Evolutionary conservation across 2,113 vertebrate species (phyloP), one percentile per base, ranked within the genome.

Genomic region (Ictidomys tridecemlineatus): DNA sequence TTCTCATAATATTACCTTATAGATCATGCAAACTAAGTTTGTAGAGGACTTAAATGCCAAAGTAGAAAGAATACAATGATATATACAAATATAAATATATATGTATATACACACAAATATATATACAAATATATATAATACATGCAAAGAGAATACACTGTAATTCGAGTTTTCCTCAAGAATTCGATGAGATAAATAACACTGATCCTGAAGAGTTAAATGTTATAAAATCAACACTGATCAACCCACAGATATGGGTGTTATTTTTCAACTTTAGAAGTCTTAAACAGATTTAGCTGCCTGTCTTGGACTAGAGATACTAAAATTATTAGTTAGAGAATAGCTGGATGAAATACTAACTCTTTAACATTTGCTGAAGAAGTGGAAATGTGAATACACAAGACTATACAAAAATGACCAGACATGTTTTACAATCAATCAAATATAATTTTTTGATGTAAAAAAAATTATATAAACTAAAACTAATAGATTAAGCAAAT

Each of bases 391-490:
- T 77, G 24, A 77, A 24, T 61, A 79, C 70, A 67, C 2, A 85
- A 39, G 34, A 53, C 42, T 17, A 65, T 22, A 51, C 11, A 51
- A 22, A 94, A 91, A 91, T 85, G 63, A 56, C 58, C 58, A 88
- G 16, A 67, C 9, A 32, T n/a, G 56, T 82, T 92, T 88, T 83
- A 61, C 89, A 89, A 61, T 88, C 39, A 76, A 78, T 8, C 37
- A 78, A 85, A 65, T 74, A 45, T 10, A 85, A 91, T 17, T 51
- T 45, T 73, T 86, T 80, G 45, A 80, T 65, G 20, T 95, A 42
- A 72, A 80, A 45, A 95, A n/a, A n/a, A 65, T 73, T 28, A 58
- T 69, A 20, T 89, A 91, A 80, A 56, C 74, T 61, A 91, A 92
- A 92, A 88, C 37, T 83, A 39, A 26, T 88, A 53, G n/a, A 92